Evolutionary conservation across 2,113 vertebrate species (phyloP).

Genomic region (Ibidorhyncha struthersii): DNA sequence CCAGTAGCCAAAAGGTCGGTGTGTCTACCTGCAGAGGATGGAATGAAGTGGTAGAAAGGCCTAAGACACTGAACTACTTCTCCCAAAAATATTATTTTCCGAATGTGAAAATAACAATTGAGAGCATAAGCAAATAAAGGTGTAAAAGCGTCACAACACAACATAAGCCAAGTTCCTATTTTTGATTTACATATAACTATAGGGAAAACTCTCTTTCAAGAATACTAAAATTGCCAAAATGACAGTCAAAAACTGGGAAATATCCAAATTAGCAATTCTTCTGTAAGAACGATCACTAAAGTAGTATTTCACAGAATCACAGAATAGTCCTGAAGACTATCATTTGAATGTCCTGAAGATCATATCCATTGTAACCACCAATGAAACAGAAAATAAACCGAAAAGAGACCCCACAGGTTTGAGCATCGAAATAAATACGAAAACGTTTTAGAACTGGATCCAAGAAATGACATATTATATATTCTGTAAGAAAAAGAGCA

Average conservation of each 20-base stretch:
- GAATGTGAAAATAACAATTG: background rate
- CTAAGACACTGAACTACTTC: background rate
- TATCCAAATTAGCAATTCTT: background rate
- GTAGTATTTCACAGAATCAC: too few relatives aligned
- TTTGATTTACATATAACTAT: background rate
- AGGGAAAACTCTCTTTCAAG: background rate
- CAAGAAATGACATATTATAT: accelerated
- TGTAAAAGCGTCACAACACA: background rate
- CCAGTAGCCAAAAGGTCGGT: background rate
- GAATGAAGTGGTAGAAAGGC: background rate
- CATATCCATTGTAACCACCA: background rate
- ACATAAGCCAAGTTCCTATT: background rate
- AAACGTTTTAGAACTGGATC: background rate
- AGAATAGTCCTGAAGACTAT: too few relatives aligned
- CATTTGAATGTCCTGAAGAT: background rate
- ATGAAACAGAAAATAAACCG: accelerated
- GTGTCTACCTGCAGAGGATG: background rate
- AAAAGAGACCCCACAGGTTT: background rate
- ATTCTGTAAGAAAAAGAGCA: background rate
- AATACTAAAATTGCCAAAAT: background rate
- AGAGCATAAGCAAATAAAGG: background rate
- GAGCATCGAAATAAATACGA: background rate
- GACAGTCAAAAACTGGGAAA: background rate
- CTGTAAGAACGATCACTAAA: background rate
- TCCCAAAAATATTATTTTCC: background rate